phyloP scores from a whole-genome alignment of 2,888 invertebrate species.

The Athalia circularis region DNA sequence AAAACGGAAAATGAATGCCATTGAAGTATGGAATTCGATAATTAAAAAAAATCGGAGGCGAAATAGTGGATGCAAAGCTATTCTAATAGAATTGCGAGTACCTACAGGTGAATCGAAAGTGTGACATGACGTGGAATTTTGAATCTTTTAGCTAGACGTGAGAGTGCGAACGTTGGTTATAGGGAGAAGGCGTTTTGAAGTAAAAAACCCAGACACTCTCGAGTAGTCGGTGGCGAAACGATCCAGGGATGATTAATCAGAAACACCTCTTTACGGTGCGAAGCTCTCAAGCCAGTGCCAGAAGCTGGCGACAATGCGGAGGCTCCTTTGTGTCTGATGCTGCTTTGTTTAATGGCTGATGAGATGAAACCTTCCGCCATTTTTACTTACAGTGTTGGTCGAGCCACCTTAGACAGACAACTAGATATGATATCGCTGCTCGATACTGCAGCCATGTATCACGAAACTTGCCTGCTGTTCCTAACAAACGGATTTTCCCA shows the following conservation, averaged over 20 bases:
- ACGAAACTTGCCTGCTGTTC: too few species aligned
- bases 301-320: conserved; percentile 62
- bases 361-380: conserved; percentile 64
- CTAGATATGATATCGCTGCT: background rate
- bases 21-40: too few species aligned
- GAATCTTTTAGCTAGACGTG: too few species aligned
- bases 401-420: background rate
- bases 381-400: conserved; percentile 2
- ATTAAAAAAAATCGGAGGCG: too few species aligned
- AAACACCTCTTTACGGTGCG: conserved; percentile 62
- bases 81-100: too few species aligned
- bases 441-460: background rate
- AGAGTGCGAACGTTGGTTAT: background rate
- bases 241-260: conserved; percentile 67
- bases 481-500: too few species aligned
- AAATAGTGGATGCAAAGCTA: too few species aligned
- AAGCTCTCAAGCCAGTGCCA: conserved; percentile 56
- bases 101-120: too few species aligned
- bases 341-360: conserved; percentile 72
- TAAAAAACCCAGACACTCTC: background rate
- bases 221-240: conserved; percentile 44
- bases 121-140: too few species aligned
- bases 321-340: conserved; percentile 64
- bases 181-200: background rate
- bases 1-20: too few species aligned